Conservation (phyloP, 2,113 vertebrate species). For the Carollia perspicillata region DNA sequence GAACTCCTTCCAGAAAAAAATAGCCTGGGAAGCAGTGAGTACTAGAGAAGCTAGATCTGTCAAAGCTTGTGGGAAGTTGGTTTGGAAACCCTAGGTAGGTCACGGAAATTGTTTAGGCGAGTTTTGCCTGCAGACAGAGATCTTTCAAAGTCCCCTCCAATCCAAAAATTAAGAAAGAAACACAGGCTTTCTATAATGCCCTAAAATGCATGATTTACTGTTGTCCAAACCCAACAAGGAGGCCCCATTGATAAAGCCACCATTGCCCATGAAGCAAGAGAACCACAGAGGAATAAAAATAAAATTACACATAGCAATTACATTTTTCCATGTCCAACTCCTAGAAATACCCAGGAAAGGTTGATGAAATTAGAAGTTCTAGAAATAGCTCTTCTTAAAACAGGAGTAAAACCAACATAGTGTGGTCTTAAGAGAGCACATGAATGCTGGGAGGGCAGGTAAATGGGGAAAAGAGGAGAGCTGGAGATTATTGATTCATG, state of each 20-base stretch:
- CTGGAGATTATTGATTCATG: background rate
- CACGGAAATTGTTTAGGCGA: background rate
- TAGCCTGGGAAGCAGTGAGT: background rate
- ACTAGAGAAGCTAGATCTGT: background rate
- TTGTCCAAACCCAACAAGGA: background rate
- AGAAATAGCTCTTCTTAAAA: conserved; percentile 39
- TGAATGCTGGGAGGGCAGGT: background rate
- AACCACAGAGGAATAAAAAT: background rate
- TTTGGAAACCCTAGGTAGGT: background rate
- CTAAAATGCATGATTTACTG: background rate
- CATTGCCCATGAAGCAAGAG: background rate
- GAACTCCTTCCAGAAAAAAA: background rate
- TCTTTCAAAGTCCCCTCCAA: background rate
- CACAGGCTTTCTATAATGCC: background rate
- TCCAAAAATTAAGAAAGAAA: background rate
- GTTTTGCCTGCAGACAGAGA: background rate
- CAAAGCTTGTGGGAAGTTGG: background rate
- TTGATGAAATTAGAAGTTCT: background rate
- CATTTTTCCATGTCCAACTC: background rate
- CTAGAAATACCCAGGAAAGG: conserved; percentile 8
- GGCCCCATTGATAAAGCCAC: background rate
- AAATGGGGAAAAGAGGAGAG: background rate
- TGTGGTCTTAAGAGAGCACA: background rate
- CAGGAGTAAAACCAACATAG: background rate
- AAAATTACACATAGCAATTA: background rate